Conservation (phyloP, 2,888 invertebrate species). For the Orchestes rusci region DNA sequence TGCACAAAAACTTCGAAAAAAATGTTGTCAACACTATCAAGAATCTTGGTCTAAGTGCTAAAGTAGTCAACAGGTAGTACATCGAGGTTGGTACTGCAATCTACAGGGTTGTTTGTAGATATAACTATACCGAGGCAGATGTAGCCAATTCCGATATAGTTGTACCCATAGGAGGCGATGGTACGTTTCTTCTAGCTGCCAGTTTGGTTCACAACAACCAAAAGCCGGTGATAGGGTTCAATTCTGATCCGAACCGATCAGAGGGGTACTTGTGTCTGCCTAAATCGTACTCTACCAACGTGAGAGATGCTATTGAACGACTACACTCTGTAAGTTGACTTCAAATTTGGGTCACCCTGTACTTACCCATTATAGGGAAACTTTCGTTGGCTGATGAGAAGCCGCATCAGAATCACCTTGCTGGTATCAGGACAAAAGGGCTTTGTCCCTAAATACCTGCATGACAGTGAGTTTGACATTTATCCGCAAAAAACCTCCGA, state of each 20-base stretch:
- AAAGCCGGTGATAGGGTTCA: slow-evolving; percentile 95
- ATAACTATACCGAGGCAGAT: slow-evolving; percentile 56
- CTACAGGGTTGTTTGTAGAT: no score
- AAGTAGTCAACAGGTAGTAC: slow-evolving; percentile 72
- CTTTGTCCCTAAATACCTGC: slow-evolving; percentile 46
- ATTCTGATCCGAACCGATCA: slow-evolving; percentile 89
- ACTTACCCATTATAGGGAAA: slow-evolving; percentile 67
- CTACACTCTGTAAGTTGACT: slow-evolving; percentile 65
- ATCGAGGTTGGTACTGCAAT: no score
- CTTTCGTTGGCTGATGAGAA: slow-evolving; percentile 81
- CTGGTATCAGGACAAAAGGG: slow-evolving; percentile 55
- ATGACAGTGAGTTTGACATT: slow-evolving; percentile 36
- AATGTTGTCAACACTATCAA: slow-evolving; percentile 56
- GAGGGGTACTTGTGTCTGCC: slow-evolving; percentile 91
- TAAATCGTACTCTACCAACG: slow-evolving; percentile 72
- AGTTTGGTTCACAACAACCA: slow-evolving; percentile 66
- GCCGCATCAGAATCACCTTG: slow-evolving; percentile 82
- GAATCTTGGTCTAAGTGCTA: slow-evolving; percentile 69
- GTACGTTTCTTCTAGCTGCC: slow-evolving; percentile 92
- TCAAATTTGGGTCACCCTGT: no score
- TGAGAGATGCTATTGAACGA: slow-evolving; percentile 69
- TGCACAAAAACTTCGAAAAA: slow-evolving; percentile 70
- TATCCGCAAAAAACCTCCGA: slow-evolving; percentile 19
- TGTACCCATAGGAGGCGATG: slow-evolving; percentile 90
- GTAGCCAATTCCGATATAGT: slow-evolving; percentile 90